Evolutionary conservation across 2,113 vertebrate species (phyloP).

Genomic region (Leptobrachium leishanense): DNA sequence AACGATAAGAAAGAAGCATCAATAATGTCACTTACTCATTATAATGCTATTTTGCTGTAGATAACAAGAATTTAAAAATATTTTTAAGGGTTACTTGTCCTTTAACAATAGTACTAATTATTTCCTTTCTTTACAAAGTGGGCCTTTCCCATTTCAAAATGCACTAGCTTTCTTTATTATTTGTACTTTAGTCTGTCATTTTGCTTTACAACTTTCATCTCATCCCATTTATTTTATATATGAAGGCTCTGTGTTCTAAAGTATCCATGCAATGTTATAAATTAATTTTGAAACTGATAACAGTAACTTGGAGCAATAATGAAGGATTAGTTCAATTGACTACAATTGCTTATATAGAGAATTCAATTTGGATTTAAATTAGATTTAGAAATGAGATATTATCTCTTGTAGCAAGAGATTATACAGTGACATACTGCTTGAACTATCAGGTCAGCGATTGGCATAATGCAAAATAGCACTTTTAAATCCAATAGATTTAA

Average conservation of each 20-base stretch:
- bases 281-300: constrained; percentile 39
- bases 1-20: no score
- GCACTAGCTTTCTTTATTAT: neutral
- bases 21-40: no score
- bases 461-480: constrained; percentile 31
- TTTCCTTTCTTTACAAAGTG: no score
- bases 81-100: no score
- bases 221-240: constrained; percentile 10
- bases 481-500: constrained; percentile 39
- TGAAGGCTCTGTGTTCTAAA: constrained; percentile 9
- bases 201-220: neutral
- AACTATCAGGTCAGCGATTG: constrained; percentile 10
- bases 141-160: neutral
- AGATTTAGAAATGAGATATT: constrained; percentile 40
- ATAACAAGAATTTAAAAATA: no score
- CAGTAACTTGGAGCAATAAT: constrained; percentile 25
- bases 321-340: constrained; percentile 46
- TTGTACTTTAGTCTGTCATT: constrained; percentile 12
- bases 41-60: no score
- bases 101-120: no score
- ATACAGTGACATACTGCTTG: constrained; percentile 38
- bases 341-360: constrained; percentile 42
- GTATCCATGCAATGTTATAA: constrained; percentile 20
- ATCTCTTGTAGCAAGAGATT: constrained; percentile 43
- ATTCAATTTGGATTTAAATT: constrained; percentile 50